Evolutionary conservation across 2,888 invertebrate species (phyloP), one percentile per base, ranked within the genome.

Genomic region (Sclerodermus sp.): DNA sequence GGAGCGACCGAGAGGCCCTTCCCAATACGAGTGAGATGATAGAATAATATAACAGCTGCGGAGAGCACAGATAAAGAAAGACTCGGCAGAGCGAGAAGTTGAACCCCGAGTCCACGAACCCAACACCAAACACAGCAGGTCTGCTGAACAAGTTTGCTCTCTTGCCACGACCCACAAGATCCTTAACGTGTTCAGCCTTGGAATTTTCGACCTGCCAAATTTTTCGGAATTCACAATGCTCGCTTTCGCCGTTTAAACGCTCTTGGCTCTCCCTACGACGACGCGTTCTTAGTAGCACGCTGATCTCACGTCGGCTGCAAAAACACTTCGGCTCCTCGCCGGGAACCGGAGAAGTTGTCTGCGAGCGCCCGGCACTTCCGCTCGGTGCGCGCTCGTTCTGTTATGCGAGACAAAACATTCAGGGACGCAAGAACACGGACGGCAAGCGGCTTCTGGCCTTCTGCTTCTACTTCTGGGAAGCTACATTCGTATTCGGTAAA

Each of bases 371-470:
- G 34, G 6, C 34, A 34, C 34, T 34, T 34, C 34, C 34, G 34
- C 50, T 29, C 41, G 32, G 42, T 41, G 32, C 47, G 46, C 45
- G 47, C 49, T 50, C 46, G 36, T 51, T 55, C 53, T 45, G 34
- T 34, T 34, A 34, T 13, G 4, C 34, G 34, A 34, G 34, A 34
- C 34, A 34, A 34, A 34, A 34, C 34, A 34, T 12, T 13, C 16
- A 42, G 41, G 49, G 49, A 45, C 49, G 46, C 34, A 23, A 23
- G 23, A 23, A 23, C 23, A 8, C 23, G 4, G 8, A 8, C 8
- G 23, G 23, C 23, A n/a, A n/a, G n/a, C n/a, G n/a, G 4, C 23
- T 8, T 8, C 23, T 8, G 23, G 23, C 23, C 8, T 23, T 8
- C 23, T 5, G 3, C 23, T 8, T 8, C 3, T 3, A 3, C 23